Base-by-base conservation (phyloP, 2,797 vertebrate species). In the Furcifer pardalis region DNA sequence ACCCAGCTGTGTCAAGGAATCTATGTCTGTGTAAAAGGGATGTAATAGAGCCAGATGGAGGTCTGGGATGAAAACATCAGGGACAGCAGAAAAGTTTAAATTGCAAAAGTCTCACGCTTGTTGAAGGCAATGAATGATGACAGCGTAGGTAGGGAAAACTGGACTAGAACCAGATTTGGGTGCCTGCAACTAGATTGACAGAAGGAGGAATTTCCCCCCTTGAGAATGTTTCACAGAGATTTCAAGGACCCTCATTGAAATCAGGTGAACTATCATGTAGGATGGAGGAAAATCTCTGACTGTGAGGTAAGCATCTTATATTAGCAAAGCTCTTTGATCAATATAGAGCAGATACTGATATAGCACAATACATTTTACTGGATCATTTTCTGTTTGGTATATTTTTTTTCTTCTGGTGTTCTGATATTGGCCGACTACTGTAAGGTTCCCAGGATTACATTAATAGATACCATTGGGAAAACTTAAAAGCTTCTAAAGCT, bases 1-100 rank as follows among this genome's bases (percentile, higher is more conserved):
- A 68, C n/a, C 9, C 40, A 46, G 60, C 68, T 83, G 35, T 59
- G 46, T 68, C 72, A 60, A 35, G 44, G 60, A 68, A 60, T 66
- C 15, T 59, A 17, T 37, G 40, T 59, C 40, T 46, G 59, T 56
- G 35, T 56, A 66, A 80, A 85, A 80, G 37, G 60, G 13, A 35
- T 66, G 42, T 63, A 74, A 85, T 79, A 69, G 25, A 83, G n/a
- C 49, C 49, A 68, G 49, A 42, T 59, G 25, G 62, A 35, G 63
- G 12, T 9, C 30, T 32, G 66, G 73, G 60, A 37, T 84, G n/a
- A 7, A 81, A 52, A 68, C 37, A 44, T 77, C 60, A 46, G 6
- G 59, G 49, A 59, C 40, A 82, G 49, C 49, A 35, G 42, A 65
- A 17, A 69, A 62, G 65, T 37, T 76, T 76, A 77, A 82, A 37